Conservation (phyloP, 2,888 invertebrate genomes). For the Pecten maximus region DNA sequence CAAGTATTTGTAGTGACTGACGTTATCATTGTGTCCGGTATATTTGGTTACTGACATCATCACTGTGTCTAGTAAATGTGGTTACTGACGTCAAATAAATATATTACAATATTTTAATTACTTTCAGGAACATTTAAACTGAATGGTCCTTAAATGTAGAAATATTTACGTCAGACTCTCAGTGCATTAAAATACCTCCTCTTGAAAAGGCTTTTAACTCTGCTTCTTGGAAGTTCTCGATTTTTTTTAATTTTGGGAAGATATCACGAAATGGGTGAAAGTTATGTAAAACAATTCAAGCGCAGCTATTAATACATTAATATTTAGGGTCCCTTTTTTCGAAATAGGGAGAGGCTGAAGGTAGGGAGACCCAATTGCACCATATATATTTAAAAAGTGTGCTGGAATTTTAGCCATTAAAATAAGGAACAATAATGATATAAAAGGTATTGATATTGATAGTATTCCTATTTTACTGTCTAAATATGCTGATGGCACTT, state of each 20-base stretch:
- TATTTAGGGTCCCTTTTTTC: background rate
- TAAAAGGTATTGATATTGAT: slow-evolving; percentile 31
- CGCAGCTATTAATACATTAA: background rate
- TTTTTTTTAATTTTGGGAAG: background rate
- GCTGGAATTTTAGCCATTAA: slow-evolving; percentile 25
- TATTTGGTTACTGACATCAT: too few species aligned
- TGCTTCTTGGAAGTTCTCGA: too few species aligned
- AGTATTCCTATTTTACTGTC: background rate
- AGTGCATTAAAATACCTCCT: too few species aligned
- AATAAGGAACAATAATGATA: slow-evolving; percentile 35
- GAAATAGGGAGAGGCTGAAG: slow-evolving; percentile 10
- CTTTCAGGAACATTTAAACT: too few species aligned
- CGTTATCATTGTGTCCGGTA: too few species aligned
- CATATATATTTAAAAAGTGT: slow-evolving; percentile 22
- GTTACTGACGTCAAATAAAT: too few species aligned
- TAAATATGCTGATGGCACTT: slow-evolving; percentile 18
- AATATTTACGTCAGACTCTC: too few species aligned
- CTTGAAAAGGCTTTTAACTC: too few species aligned
- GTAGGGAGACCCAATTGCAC: background rate
- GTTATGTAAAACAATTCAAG: background rate
- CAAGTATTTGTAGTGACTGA: too few species aligned
- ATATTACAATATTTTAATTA: too few species aligned
- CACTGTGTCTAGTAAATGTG: too few species aligned
- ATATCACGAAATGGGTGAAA: slow-evolving; percentile 8
- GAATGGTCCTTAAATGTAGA: too few species aligned